Base-by-base conservation (phyloP, 2,888 invertebrate species). In the Polietes domitor region DNA sequence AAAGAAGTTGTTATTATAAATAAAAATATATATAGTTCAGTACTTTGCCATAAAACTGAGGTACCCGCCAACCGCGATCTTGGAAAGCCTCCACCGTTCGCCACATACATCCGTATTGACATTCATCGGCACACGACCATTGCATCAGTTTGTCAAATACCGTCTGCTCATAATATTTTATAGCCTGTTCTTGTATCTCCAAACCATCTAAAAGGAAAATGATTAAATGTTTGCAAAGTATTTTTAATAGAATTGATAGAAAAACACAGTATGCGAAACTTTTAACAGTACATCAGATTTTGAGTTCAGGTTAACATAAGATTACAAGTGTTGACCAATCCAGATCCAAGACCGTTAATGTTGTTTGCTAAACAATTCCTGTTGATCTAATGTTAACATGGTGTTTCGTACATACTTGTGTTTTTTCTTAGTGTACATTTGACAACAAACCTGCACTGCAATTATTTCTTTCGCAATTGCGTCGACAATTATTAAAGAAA, bases 1-100 rank as follows among this genome's bases (percentile, higher is more conserved):
- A 17, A 9, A 37, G 50, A 17, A 17, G n/a, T n/a, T n/a, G n/a
- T n/a, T n/a, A n/a, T n/a, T n/a, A n/a, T n/a, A n/a, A n/a, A 50
- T 17, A 50, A 50, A n/a, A 50, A 43, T n/a, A n/a, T 19, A 17
- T n/a, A 17, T 7, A 50, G 50, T 6, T 19, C 0, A 47, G 19
- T 93, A 98, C 98, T 94, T 98, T 99, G 89, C 99, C 99, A 94
- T 97, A 95, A 92, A 99, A 99, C 91, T 99, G 98, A 3, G 98
- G 98, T 74, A 96, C 94, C n/a, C 93, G 91, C 91, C 94, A 94
- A 0, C 94, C 94, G 85, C 95, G 93, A 80, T 94, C 94, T 58
- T 94, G 90, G 90, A 97, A 98, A 28, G 94, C 94, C n/a, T 95
- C 93, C 0, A 98, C 97, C 0, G 98, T 97, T 78, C 94, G 93